These are phyloP conservation scores for Charina bottae DNA, from an alignment of 2,113 vertebrate species.

Conservation along the genomic window DNA sequence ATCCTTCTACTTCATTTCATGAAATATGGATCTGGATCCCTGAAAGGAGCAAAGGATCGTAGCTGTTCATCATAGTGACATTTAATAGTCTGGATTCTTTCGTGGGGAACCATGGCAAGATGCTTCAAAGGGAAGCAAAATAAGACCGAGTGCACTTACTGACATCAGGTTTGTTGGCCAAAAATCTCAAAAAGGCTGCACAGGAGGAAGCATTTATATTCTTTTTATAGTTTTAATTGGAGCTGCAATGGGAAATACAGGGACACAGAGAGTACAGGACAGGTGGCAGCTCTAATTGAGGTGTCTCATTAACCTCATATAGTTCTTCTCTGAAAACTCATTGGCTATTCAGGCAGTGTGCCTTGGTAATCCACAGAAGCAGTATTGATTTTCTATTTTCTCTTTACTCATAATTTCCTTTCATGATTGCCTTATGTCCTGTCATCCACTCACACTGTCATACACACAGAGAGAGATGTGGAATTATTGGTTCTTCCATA, in stretches of 20 bases:
- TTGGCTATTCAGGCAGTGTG: background rate
- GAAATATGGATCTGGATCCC: background rate
- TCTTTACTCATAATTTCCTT: background rate
- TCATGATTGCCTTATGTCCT: background rate
- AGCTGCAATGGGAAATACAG: constrained; percentile 6
- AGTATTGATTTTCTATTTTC: constrained; percentile 4
- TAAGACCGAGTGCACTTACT: background rate
- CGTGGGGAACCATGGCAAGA: background rate
- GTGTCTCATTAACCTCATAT: constrained; percentile 5
- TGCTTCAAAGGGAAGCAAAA: background rate
- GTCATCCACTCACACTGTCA: background rate
- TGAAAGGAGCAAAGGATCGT: background rate
- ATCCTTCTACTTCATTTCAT: background rate
- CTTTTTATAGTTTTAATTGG: constrained; percentile 20
- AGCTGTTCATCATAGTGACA: background rate
- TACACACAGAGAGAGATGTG: background rate
- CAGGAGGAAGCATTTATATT: background rate
- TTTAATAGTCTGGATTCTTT: constrained; percentile 16
- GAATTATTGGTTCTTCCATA: background rate
- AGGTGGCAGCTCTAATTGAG: constrained; percentile 14
- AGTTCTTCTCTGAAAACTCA: background rate
- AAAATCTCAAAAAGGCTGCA: constrained; percentile 9
- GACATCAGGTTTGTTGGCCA: background rate
- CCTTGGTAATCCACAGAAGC: background rate
- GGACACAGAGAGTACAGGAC: background rate